Evolutionary conservation across 1,140 invertebrate genomes (phyloP).

Genomic region (Diabrotica undecimpunctata): DNA sequence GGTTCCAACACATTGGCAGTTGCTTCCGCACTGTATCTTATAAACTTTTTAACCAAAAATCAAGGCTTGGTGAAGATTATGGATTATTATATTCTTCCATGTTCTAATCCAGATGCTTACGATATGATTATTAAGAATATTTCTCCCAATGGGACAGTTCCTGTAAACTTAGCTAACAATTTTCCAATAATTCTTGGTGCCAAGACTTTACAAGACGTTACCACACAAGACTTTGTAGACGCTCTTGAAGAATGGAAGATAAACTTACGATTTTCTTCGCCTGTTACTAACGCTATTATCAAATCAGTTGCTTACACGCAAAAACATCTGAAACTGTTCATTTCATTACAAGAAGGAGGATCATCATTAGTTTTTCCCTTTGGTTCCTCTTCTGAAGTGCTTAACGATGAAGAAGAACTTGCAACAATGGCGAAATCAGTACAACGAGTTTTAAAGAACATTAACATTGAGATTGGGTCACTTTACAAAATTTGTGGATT

Average conservation of each 20-base stretch:
- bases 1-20: conserved; percentile 27
- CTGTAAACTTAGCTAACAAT: conserved; percentile 23
- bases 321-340: conserved; percentile 24
- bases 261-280: conserved; percentile 18
- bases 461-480: conserved; percentile 22
- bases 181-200: conserved; percentile 26
- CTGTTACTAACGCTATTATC: conserved; percentile 20
- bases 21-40: conserved; percentile 28
- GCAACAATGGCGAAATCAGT: conserved; percentile 24
- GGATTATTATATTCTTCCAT: conserved; percentile 32
- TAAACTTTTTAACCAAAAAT: conserved; percentile 29
- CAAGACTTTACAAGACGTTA: conserved; percentile 16
- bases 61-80: conserved; percentile 21
- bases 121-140: conserved; percentile 8
- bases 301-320: conserved; percentile 14
- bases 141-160: background rate
- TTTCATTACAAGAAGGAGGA: conserved; percentile 27
- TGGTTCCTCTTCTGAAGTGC: conserved; percentile 17
- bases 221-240: conserved; percentile 23
- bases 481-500: conserved; percentile 22
- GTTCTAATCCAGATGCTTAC: conserved; percentile 34
- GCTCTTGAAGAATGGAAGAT: conserved; percentile 29
- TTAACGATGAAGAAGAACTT: conserved; percentile 12
- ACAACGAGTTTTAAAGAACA: conserved; percentile 11
- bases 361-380: conserved; percentile 26